Base-by-base conservation (phyloP, 2,797 vertebrate species). In the Siniperca scherzeri region DNA sequence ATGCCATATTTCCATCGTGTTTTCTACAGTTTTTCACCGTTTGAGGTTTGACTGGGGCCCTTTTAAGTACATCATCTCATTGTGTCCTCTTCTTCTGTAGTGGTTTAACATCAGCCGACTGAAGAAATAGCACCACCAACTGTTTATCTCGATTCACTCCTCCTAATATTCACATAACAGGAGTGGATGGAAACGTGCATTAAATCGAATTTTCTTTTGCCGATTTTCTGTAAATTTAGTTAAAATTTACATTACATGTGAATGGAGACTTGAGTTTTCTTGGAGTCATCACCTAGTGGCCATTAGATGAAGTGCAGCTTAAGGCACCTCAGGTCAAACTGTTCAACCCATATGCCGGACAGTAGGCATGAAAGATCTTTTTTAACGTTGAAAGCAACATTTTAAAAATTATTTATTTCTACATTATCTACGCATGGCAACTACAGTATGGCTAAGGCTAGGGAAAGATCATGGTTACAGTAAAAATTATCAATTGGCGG, bases 301-400 rank as follows among this genome's bases (percentile, higher is more conserved):
- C 55, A 12, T 64, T 30, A 4, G 7, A 30, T 38, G 30, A 79
- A 67, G 74, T 66, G 59, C 69, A 75, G 48, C 33, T 50, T 7
- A 17, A 36, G 4, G 57, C 56, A 44, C 36, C 44, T 66, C 16
- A 74, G 40, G n/a, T 60, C 50, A 56, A 33, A 56, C 16, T 25
- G 7, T 9, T 70, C n/a, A 70, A 1, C 33, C 7, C 7, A 33
- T 17, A 17, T n/a, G 13, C 21, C 30, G 9, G 9, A 21, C 44
- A 67, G 7, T 9, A 3, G 22, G 13, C 9, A 25, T 14, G 17
- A 67, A 67, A 27, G 22, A 40, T 40, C 5, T 50, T 50, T 67
- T 69, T 38, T 7, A 44, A 36, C 6, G 14, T 0, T 8, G 6
- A 53, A 53, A 40, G 13, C 8, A 55, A 30, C 9, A 57, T 30